These are phyloP conservation scores for Arbacia lixula DNA, from an alignment of 53 echinoderm and acorn worm species.

Conservation along the genomic window DNA sequence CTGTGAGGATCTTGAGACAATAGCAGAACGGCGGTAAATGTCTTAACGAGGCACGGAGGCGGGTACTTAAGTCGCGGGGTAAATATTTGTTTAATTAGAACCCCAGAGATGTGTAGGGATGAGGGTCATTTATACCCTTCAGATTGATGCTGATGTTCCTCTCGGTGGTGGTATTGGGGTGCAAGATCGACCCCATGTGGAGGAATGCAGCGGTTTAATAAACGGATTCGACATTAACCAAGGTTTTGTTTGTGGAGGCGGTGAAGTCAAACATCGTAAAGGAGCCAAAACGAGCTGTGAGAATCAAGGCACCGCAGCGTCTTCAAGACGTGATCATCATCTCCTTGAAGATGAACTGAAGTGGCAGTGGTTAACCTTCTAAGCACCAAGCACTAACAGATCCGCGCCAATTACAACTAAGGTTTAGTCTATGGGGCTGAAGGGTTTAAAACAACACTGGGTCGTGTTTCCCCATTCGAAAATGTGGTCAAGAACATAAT, in stretches of 20 bases:
- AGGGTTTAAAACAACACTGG: no score
- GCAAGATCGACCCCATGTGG: not conserved
- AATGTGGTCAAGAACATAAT: no score
- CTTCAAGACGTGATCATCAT: no score
- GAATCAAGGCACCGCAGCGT: no score
- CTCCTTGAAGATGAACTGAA: no score
- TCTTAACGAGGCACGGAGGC: not conserved
- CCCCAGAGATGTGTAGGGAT: slow-evolving; percentile 7
- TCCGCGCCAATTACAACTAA: no score
- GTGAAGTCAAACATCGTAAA: slow-evolving; percentile 11
- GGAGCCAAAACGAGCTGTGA: not conserved
- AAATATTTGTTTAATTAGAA: slow-evolving; percentile 19
- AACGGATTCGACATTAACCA: not conserved
- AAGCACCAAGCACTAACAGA: no score
- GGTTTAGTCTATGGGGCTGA: no score
- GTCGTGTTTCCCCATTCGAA: no score
- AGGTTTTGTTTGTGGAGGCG: slow-evolving; percentile 20
- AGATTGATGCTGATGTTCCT: not conserved
- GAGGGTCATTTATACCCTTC: slow-evolving; percentile 44
- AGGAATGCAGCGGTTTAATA: not conserved
- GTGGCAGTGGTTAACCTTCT: no score
- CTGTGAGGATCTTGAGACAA: slow-evolving; percentile 5
- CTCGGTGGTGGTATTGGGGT: not conserved
- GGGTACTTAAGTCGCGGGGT: slow-evolving; percentile 1
- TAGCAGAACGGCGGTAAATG: slow-evolving; percentile 2